Base-by-base conservation (phyloP, 2,113 vertebrate species). In the Hylia prasina region DNA sequence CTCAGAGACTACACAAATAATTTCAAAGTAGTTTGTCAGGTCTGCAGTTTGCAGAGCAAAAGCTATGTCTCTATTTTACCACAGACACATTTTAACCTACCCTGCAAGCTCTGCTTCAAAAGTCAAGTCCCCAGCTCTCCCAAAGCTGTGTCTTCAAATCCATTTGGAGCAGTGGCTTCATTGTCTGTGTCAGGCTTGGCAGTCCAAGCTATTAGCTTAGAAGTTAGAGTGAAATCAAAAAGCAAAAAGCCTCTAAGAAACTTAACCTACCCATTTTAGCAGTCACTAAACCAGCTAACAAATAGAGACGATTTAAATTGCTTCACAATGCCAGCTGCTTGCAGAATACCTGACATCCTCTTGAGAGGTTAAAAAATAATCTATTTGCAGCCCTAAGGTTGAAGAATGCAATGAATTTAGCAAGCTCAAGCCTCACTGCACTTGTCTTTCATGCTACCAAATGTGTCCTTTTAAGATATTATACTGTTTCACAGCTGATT, bases 391-490 rank as follows among this genome's bases (percentile, higher is more conserved):
- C 82, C 96, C 76, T 95, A 77, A 97, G 95, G 87, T 54, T 96
- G 93, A 91, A 92, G 87, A 96, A 97, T 96, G 92, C 86, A 92
- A 87, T 61, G 88, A 98, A 97, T 98, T 96, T 95, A 92, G 91
- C 90, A 93, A 95, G 87, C 81, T 90, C 93, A 96, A 91, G 94
- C 97, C 93, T 96, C 95, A 94, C 93, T 97, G 96, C 96, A 94
- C 97, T 97, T 95, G 97, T 97, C 97, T 97, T 96, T 98, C 97
- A 97, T 96, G 73, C 93, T 96, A 97, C 92, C 96, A 96, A 97
- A 97, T 97, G 90, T 97, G 96, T 96, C 97, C 96, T 95, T 97
- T 97, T 97, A 97, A 97, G 97, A 98, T 98, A 97, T 95, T 97
- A 97, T 97, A 93, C 82, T 94, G 95, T 97, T 98, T 97, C 97